A percentile compares a stretch with the other conserved stretches of the same genome.
Evolutionary conservation across 1,140 invertebrate species (phyloP).

Genomic region (Polypedilum pembai): DNA sequence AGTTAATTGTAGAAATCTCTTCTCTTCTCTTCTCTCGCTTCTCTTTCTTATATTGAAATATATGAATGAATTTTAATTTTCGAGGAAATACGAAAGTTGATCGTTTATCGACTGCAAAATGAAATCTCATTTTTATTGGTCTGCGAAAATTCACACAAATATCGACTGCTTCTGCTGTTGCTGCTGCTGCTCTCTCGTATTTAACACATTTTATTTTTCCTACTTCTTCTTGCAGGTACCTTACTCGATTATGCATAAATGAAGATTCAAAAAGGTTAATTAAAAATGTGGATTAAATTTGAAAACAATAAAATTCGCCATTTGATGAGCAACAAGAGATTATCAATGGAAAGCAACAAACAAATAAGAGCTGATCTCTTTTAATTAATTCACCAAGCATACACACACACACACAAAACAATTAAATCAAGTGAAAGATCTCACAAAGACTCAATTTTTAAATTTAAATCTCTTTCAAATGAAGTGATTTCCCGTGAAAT

Average conservation of each 20-base stretch:
- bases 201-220: slow-evolving; percentile 13
- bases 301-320: background rate
- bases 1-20: slow-evolving; percentile 27
- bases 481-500: background rate
- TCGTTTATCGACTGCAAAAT: background rate
- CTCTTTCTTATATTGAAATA: background rate
- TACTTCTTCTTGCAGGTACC: background rate
- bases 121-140: background rate
- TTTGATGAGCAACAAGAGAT: background rate
- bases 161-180: background rate
- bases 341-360: background rate
- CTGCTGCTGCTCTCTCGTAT: too few relatives aligned
- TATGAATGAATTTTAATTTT: background rate
- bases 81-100: background rate
- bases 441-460: background rate
- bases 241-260: background rate
- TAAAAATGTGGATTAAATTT: background rate
- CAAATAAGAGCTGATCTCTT: background rate
- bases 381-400: background rate
- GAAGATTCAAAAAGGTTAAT: background rate
- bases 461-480: slow-evolving; percentile 3
- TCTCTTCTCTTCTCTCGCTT: background rate
- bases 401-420: background rate
- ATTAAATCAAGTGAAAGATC: background rate
- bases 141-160: slow-evolving; percentile 1